Evolutionary conservation across 2,113 vertebrate species (phyloP).

Genomic region (Camelus bactrianus): DNA sequence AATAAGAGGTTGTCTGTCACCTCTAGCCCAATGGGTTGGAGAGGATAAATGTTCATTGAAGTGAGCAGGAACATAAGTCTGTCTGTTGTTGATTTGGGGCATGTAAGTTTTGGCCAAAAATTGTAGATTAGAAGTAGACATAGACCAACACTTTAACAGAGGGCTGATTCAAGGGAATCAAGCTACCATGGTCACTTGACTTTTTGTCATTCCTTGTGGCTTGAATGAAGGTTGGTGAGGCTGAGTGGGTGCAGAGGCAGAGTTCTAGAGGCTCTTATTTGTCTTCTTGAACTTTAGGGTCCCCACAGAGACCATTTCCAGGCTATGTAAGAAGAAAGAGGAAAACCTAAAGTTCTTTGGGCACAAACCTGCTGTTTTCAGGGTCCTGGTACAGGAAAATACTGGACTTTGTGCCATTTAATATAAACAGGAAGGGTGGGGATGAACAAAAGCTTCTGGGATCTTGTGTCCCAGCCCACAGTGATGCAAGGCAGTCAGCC

Average conservation of each 20-base stretch:
- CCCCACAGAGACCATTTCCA: background rate
- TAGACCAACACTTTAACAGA: constrained; percentile 10
- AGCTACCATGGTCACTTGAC: background rate
- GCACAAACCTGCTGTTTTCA: constrained; percentile 8
- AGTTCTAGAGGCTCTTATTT: background rate
- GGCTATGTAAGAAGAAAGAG: background rate
- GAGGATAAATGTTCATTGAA: background rate
- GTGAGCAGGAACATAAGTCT: background rate
- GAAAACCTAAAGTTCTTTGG: constrained; percentile 20
- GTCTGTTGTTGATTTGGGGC: background rate
- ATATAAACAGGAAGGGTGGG: constrained; percentile 42
- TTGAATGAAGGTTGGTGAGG: background rate
- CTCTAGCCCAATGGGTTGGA: background rate
- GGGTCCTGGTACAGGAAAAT: background rate
- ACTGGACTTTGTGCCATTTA: background rate
- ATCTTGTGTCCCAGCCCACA: background rate
- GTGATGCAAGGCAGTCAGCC: background rate
- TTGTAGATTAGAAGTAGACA: constrained; percentile 7
- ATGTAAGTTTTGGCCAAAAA: constrained; percentile 38
- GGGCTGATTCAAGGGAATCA: background rate
- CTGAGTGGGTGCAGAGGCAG: background rate
- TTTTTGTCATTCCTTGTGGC: background rate
- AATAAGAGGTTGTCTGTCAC: background rate
- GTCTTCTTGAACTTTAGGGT: constrained; percentile 7
- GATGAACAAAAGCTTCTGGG: background rate